A percentile compares a stretch with the other conserved stretches of the same genome.
phyloP scores from a whole-genome alignment of 2,113 vertebrate species.

The Haemorhous mexicanus region DNA sequence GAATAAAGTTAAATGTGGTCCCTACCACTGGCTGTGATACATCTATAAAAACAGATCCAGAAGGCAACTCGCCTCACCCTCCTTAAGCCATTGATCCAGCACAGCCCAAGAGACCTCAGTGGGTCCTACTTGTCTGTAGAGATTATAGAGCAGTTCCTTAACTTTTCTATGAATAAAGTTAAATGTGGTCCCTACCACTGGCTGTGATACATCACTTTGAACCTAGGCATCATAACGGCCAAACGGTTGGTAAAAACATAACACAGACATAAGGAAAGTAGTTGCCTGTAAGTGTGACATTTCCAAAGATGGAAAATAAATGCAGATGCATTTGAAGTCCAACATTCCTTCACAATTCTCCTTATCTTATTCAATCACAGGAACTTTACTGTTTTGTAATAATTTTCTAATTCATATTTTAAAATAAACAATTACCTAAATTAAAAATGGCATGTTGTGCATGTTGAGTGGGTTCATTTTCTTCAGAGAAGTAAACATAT shows the following conservation, averaged over 20 bases:
- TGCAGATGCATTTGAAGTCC: background rate
- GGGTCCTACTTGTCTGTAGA: background rate
- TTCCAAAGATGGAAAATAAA: background rate
- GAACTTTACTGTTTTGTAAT: background rate
- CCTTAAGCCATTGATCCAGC: background rate
- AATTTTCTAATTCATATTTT: background rate
- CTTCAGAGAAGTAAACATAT: background rate
- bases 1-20: background rate
- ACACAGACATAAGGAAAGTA: background rate
- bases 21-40: background rate
- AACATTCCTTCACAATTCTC: background rate
- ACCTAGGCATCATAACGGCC: background rate
- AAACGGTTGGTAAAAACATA: background rate
- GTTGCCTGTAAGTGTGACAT: fast-evolving
- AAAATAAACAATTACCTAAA: background rate
- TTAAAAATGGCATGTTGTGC: background rate
- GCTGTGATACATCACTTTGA: background rate
- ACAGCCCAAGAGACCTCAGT: background rate
- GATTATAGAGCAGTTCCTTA: background rate
- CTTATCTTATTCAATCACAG: background rate
- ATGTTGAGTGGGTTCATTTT: background rate
- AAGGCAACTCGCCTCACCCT: background rate
- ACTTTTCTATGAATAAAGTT: background rate
- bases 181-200: background rate
- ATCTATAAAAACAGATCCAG: background rate